A percentile compares a stretch with the other conserved stretches of the same genome.
Evolutionary conservation across 1,140 invertebrate species (phyloP).

Genomic region (Diachasma alloeum): DNA sequence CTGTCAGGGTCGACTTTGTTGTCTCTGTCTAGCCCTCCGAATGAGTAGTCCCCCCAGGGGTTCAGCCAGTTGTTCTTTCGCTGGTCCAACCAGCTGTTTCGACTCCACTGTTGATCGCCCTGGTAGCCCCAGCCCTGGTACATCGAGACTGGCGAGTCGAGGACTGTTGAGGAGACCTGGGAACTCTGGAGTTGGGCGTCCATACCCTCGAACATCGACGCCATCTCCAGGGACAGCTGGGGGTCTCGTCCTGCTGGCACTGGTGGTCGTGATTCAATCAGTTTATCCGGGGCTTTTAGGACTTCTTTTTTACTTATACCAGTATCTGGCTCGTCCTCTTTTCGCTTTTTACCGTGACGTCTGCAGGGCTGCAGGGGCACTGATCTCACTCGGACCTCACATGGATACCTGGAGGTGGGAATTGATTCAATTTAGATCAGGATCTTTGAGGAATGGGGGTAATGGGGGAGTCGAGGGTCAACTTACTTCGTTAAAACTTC

Average conservation of each 20-base stretch:
- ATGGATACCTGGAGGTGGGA: conserved; percentile 72
- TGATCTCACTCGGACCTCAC: conserved; percentile 84
- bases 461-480: conserved; percentile 15
- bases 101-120: conserved; percentile 55
- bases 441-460: background rate
- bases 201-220: conserved; percentile 77
- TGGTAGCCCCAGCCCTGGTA: conserved; percentile 65
- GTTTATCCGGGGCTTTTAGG: background rate
- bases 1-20: conserved; percentile 74
- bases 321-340: conserved; percentile 72
- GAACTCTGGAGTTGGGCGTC: conserved; percentile 81
- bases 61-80: conserved; percentile 61
- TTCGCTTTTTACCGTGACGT: conserved; percentile 80
- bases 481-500: conserved; percentile 90
- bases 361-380: conserved; percentile 84
- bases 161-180: conserved; percentile 81
- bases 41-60: conserved; percentile 67
- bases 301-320: conserved; percentile 59
- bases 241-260: conserved; percentile 40
- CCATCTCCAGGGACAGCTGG: conserved; percentile 70
- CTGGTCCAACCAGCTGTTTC: conserved; percentile 57
- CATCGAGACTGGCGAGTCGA: conserved; percentile 75
- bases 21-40: conserved; percentile 58
- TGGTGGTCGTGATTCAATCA: background rate
- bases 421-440: background rate